These are phyloP conservation scores for Elysia chlorotica DNA, from an alignment of 1,140 invertebrate species.

Conservation along the genomic window DNA sequence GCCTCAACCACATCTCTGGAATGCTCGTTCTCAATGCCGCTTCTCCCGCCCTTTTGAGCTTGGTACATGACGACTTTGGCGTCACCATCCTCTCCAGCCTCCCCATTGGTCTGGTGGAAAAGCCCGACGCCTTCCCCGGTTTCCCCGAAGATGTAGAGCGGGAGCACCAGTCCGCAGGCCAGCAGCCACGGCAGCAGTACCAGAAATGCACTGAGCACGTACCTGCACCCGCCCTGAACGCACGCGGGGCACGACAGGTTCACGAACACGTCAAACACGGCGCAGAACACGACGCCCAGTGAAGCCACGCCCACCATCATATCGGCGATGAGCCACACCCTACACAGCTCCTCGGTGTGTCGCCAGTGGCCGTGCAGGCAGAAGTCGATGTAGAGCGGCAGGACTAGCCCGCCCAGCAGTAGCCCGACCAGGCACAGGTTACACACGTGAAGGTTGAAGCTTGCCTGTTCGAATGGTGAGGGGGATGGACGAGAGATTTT, in stretches of 20 bases:
- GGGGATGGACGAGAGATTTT: neutral
- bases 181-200: neutral
- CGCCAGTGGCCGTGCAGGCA: neutral
- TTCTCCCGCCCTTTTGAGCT: no score
- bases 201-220: neutral
- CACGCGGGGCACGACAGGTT: neutral
- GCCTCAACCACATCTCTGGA: no score
- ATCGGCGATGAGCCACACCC: slow-evolving; percentile 13
- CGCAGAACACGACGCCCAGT: neutral
- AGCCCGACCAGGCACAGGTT: neutral
- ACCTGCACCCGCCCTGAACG: slow-evolving; percentile 5
- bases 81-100: no score
- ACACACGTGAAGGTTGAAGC: slow-evolving; percentile 15
- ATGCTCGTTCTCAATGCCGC: no score
- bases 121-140: slow-evolving; percentile 1
- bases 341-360: slow-evolving; percentile 1
- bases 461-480: no score
- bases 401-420: neutral
- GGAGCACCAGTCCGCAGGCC: neutral
- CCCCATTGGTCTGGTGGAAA: no score
- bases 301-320: slow-evolving; percentile 4
- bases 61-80: no score
- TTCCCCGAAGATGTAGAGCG: slow-evolving; percentile 5
- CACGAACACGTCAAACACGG: slow-evolving; percentile 12
- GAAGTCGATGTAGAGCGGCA: slow-evolving; percentile 2